Conservation (phyloP, 2,113 vertebrate species). For the Trachemys scripta region DNA sequence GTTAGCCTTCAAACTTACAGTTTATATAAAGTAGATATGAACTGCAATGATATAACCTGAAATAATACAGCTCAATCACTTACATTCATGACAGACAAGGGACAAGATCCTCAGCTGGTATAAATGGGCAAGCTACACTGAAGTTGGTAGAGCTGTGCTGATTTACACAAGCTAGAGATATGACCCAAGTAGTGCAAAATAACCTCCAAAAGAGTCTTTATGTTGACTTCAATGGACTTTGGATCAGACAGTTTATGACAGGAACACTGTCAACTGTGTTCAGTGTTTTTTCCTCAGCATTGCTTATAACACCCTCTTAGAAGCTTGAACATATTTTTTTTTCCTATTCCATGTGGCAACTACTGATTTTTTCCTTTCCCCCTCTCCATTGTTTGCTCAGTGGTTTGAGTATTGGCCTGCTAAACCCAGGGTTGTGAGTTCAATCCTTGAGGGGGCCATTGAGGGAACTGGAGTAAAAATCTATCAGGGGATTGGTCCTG, state of each 20-base stretch:
- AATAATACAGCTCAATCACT: background rate
- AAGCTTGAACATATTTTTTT: background rate
- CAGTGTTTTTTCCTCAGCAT: background rate
- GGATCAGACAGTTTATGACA: background rate
- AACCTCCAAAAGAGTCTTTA: background rate
- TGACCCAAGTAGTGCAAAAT: background rate
- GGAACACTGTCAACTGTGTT: background rate
- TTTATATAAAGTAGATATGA: background rate
- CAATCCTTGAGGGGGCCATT: too few species aligned
- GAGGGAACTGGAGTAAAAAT: too few species aligned
- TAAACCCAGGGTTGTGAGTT: too few species aligned
- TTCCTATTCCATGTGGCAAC: background rate
- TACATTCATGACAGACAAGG: background rate
- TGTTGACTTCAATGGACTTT: background rate
- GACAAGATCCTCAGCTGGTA: background rate
- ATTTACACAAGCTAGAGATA: background rate
- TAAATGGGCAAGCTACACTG: background rate
- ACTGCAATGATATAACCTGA: background rate
- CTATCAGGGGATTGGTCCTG: too few species aligned
- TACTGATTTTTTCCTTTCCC: background rate
- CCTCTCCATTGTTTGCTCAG: background rate
- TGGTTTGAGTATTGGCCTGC: too few species aligned
- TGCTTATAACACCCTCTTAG: background rate
- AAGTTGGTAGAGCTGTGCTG: background rate
- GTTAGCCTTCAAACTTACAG: background rate